Evolutionary conservation across 2,888 invertebrate genomes (phyloP).

Genomic region (Aplocera efformata): DNA sequence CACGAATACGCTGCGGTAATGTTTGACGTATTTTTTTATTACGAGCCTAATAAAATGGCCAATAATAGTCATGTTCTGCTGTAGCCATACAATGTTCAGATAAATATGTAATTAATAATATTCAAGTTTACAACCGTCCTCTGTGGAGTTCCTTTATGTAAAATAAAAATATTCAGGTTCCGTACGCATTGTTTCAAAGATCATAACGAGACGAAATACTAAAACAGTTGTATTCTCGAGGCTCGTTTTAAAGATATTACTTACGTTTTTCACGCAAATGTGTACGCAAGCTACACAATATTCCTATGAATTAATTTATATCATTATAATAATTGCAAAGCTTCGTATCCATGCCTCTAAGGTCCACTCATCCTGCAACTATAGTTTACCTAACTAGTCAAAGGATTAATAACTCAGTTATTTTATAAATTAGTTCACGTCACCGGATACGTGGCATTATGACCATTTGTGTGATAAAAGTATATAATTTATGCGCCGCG

Average conservation of each 20-base stretch:
- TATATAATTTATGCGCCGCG: conserved; percentile 30
- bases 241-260: too few species aligned
- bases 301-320: conserved; percentile 6
- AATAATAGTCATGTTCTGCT: too few species aligned
- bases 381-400: conserved; percentile 23
- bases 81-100: too few species aligned
- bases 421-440: conserved; percentile 5
- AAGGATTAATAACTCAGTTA: conserved; percentile 5
- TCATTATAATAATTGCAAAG: conserved; percentile 4
- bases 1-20: too few species aligned
- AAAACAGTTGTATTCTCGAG: too few species aligned
- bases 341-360: conserved; percentile 17
- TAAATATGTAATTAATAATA: not conserved
- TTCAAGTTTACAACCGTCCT: conserved; percentile 42
- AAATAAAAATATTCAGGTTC: conserved; percentile 18
- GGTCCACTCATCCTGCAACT: conserved; percentile 12
- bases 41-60: too few species aligned
- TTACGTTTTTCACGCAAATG: too few species aligned
- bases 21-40: too few species aligned
- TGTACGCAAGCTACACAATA: conserved; percentile 10
- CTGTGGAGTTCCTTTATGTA: conserved; percentile 40
- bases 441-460: conserved; percentile 16
- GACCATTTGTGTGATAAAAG: conserved; percentile 24
- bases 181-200: conserved; percentile 3
- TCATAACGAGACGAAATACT: too few species aligned